phyloP scores from a whole-genome alignment of 2,113 vertebrate genomes.

The Neopipo cinnamomea region DNA sequence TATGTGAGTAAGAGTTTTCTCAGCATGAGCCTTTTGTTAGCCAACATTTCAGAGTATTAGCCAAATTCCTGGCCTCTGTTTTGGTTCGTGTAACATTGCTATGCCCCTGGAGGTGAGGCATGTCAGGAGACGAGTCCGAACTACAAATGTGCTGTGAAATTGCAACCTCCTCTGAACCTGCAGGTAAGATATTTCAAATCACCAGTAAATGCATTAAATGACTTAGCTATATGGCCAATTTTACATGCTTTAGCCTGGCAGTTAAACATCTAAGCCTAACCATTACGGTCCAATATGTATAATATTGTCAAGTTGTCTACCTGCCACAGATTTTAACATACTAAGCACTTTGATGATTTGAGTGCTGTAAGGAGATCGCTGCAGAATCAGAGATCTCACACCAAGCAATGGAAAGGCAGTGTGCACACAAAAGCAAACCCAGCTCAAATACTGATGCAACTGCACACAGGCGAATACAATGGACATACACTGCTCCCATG shows the following conservation, averaged over 20 bases:
- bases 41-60: neutral
- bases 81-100: neutral
- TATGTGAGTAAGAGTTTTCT: neutral
- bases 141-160: neutral
- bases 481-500: rapidly evolving
- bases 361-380: neutral
- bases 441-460: neutral
- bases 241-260: neutral
- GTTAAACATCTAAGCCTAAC: neutral
- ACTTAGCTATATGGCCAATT: neutral
- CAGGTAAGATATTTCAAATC: neutral
- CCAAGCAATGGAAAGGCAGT: neutral
- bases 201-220: neutral
- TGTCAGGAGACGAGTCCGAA: neutral
- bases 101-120: neutral
- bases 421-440: neutral
- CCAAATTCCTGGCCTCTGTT: neutral
- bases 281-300: neutral
- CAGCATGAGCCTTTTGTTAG: neutral
- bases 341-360: neutral
- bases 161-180: neutral
- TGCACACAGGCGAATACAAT: neutral
- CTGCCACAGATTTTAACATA: neutral
- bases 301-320: neutral
- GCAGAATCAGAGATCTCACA: neutral